Base-by-base conservation (phyloP, 37 sponge, comb jelly and placozoan genomes). In the Diacarnus erythraeanus region DNA sequence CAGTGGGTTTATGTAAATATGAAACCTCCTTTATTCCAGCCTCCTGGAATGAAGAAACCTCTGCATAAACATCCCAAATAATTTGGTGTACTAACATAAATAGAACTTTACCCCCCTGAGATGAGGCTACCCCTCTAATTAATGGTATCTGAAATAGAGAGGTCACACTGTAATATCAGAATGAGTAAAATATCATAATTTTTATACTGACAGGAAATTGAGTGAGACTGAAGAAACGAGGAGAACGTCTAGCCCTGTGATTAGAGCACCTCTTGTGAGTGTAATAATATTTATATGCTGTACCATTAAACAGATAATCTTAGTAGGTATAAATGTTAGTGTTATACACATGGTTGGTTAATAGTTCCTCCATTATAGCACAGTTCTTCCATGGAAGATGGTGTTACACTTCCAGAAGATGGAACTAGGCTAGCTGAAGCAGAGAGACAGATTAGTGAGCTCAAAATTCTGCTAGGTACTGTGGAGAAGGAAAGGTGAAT, bases 401-500 rank as follows among this genome's bases (percentile, higher is more conserved):
- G n/a, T n/a, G n/a, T n/a, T n/a, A n/a, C n/a, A n/a, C n/a, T n/a
- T n/a, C 51, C 51, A 23, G 71, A 43, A 20, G 66, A 23, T 6
- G 18, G 42, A 22, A 40, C 29, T 9, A n/a, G 29, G 64, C 65
- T 81, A 42, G 77, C 77, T 17, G 77, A 69, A 51, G 77, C 57
- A 0, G 77, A 78, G 78, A 57, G 35, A 22, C 41, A 26, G 38
- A 26, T 71, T 15, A 78, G 75, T 29, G 60, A 77, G 56, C 56
- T 78, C 25, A 78, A 35, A 8, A 70, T 27, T n/a, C 41, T 31
- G 0, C 59, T 85, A n/a, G n/a, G 35, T 12, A 47, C 38, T 23
- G 70, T 78, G 37, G 42, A 59, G 65, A 59, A 77, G 39, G 85
- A 85, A 70, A 59, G 85, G 85, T 85, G 42, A 35, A 68, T 72